phyloP scores from a whole-genome alignment of 1,140 invertebrate genomes.

The Hestina assimilis region DNA sequence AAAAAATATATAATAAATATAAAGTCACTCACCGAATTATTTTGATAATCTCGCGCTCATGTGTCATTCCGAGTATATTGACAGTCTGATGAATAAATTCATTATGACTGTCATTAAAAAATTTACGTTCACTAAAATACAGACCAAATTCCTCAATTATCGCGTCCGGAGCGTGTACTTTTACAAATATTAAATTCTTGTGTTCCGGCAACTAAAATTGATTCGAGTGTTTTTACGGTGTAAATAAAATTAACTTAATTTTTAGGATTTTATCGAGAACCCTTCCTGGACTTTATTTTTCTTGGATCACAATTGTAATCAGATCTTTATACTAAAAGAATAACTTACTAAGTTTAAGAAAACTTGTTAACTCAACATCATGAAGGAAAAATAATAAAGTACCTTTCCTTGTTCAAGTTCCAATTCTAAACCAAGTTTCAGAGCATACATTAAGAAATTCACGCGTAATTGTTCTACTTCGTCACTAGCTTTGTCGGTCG shows the following conservation, averaged over 20 bases:
- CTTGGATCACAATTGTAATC: too few relatives aligned
- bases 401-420: slow-evolving; percentile 9
- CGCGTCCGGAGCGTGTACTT: slow-evolving; percentile 30
- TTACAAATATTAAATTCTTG: slow-evolving; percentile 28
- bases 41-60: slow-evolving; percentile 31
- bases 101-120: slow-evolving; percentile 32
- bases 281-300: not conserved
- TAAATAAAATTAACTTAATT: not conserved
- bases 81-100: slow-evolving; percentile 24
- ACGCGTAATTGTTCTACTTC: not conserved
- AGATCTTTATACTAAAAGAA: too few relatives aligned
- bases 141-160: slow-evolving; percentile 28
- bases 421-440: slow-evolving; percentile 4
- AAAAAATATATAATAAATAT: too few relatives aligned
- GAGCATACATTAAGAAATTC: not conserved
- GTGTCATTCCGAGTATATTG: not conserved
- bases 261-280: not conserved
- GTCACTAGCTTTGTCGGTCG: not conserved
- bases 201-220: slow-evolving; percentile 12
- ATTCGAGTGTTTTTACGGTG: not conserved
- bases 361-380: too few relatives aligned
- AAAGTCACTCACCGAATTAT: not conserved
- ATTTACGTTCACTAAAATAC: slow-evolving; percentile 28
- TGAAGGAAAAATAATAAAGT: not conserved
- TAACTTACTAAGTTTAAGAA: too few relatives aligned